Percentiles rank a stretch among this genome's conserved stretches.
These are phyloP conservation scores for Vannuccia rotundouncinata DNA, from an alignment of 2,888 invertebrate species.

Conservation along the genomic window DNA sequence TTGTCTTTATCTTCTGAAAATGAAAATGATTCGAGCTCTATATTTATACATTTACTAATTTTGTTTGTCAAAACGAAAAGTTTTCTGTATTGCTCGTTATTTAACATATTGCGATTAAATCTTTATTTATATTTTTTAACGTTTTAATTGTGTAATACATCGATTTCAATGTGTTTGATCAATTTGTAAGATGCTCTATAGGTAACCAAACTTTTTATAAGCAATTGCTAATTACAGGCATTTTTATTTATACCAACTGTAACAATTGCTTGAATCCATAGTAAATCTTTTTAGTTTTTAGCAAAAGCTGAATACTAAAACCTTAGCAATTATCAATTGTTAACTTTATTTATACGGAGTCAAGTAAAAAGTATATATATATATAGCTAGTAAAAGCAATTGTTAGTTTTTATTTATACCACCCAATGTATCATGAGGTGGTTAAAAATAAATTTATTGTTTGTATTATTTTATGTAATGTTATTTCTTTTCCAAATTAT, in stretches of 20 bases:
- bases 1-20: no score
- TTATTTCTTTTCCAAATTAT: no score
- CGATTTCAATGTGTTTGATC: constrained; percentile 9
- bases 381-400: constrained; percentile 23
- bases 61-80: constrained; percentile 22
- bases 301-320: constrained; percentile 21
- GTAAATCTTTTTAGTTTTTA: constrained; percentile 22
- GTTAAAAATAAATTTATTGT: no score
- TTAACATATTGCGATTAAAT: constrained; percentile 21
- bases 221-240: constrained; percentile 23
- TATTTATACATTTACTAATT: no score
- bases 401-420: no score
- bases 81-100: constrained; percentile 26
- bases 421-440: no score
- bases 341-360: constrained; percentile 19
- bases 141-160: constrained; percentile 22
- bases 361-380: background rate
- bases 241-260: constrained; percentile 26
- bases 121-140: constrained; percentile 11
- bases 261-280: constrained; percentile 13
- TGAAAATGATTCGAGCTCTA: no score
- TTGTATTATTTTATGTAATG: no score
- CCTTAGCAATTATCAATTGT: constrained; percentile 3
- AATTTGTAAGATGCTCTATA: constrained; percentile 20
- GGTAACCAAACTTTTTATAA: constrained; percentile 14